Evolutionary conservation across 53 echinoderm and acorn worm genomes (phyloP), one percentile per base, ranked within the genome.

Genomic region (Apostichopus leukothele): DNA sequence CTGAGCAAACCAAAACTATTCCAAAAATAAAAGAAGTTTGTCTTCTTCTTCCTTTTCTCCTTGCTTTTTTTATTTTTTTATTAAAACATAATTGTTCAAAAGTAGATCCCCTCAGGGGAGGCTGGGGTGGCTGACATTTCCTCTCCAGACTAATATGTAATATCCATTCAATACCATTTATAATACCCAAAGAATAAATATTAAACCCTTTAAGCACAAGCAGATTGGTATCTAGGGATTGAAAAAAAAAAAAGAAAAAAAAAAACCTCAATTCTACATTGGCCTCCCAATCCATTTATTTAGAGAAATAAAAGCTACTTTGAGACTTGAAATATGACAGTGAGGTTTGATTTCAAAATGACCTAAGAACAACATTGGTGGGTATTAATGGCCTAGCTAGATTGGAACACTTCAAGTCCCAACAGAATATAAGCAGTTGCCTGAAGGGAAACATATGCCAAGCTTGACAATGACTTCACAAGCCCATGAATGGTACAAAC

Each of bases 371-470:
- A 81, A 81, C 81, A 81, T 81, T 81, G 81, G 81, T 55, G 22
- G 81, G 81, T 81, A 81, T 81, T 81, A 81, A 81, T 81, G 81
- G 81, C 55, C 81, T 81, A 81, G 81, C 81, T 59, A 6, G 71
- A 5, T 81, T 81, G 81, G 81, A 81, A 81, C 81, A 54, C 81
- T 81, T 55, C 81, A 81, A 59, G 55, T 81, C 81, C 81, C 81
- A 54, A 54, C 20, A 60, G 81, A 54, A 6, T 81, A 52, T 55
- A 54, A 55, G 54, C 59, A 81, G 55, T 51, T 19, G 80, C 80
- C 80, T 80, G 81, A 81, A 81, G 81, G 81, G 55, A 81, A 81
- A 81, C 81, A 81, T 81, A 81, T 81, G 81, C 81, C 59, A n/a
- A 81, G 21, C 59, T 51, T 81, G 59, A 81, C 55, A 81, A 81